Evolutionary conservation across 2,888 invertebrate species (phyloP).

Genomic region (Fragum sueziense): DNA sequence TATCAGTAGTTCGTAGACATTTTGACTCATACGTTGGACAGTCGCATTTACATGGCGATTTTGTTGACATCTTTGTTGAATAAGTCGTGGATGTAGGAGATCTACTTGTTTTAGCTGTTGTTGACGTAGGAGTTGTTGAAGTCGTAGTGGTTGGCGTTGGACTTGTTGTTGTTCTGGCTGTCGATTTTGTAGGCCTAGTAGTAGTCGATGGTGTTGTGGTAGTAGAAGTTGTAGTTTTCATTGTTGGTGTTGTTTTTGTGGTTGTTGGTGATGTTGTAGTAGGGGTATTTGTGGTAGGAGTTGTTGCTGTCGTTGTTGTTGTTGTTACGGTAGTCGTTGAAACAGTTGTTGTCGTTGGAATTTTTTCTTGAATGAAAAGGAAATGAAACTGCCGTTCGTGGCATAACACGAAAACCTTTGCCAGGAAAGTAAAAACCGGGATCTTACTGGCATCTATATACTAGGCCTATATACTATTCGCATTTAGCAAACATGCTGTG

Average conservation of each 20-base stretch:
- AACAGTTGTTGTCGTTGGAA: constrained; percentile 14
- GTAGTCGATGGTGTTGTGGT: neutral
- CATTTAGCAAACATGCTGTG: too few species aligned
- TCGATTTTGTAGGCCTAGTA: neutral
- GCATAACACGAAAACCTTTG: too few species aligned
- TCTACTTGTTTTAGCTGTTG: neutral
- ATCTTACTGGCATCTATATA: too few species aligned
- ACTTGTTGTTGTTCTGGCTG: neutral
- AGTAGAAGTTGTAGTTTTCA: neutral
- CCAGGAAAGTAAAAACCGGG: too few species aligned
- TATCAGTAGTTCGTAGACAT: neutral
- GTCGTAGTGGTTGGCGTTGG: neutral
- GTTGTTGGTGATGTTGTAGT: neutral
- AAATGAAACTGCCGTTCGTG: neutral
- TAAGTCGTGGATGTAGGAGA: neutral
- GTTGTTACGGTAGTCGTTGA: neutral
- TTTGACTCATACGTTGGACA: constrained; percentile 9
- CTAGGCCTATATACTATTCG: too few species aligned
- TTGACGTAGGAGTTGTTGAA: neutral
- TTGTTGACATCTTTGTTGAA: neutral
- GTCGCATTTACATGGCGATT: neutral
- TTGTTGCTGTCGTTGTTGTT: neutral
- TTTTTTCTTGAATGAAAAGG: constrained; percentile 12
- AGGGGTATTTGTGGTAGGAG: neutral
- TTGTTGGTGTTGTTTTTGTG: neutral